These are phyloP conservation scores for Monoplex corrugatus DNA, from an alignment of 2,888 invertebrate genomes.

Conservation along the genomic window DNA sequence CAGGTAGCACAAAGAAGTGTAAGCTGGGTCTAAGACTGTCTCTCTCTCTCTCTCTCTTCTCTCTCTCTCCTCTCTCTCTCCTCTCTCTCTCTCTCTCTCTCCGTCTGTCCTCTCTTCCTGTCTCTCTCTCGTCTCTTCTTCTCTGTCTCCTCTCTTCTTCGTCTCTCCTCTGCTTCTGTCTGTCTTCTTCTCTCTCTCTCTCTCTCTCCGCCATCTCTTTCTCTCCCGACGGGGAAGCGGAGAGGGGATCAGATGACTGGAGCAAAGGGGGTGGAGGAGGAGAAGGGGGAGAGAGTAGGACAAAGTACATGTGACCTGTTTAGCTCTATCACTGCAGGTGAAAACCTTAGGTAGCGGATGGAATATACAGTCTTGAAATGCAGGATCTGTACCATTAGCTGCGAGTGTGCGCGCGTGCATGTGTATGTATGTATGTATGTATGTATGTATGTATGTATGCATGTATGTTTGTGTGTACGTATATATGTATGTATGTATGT, in stretches of 20 bases:
- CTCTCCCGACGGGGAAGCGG: too few species aligned
- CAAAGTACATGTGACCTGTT: background rate
- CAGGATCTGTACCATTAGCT: too few species aligned
- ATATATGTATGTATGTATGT: background rate
- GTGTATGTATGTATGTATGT: background rate
- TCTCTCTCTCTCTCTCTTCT: conserved; percentile 26
- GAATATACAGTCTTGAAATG: too few species aligned
- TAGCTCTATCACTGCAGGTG: too few species aligned
- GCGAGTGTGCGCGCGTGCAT: background rate
- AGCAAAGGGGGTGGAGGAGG: too few species aligned
- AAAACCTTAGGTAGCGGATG: too few species aligned
- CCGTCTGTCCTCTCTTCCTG: background rate
- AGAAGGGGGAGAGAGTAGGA: background rate
- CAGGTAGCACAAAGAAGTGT: too few species aligned
- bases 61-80: background rate
- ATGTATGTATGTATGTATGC: background rate
- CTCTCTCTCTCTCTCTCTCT: conserved; percentile 29
- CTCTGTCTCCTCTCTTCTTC: background rate
- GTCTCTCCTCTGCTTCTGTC: background rate
- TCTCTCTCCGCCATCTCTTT: background rate
- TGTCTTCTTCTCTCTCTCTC: conserved; percentile 5
- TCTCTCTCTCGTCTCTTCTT: background rate
- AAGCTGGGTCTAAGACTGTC: background rate
- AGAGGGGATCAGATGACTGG: background rate
- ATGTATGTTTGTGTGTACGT: background rate